phyloP scores from a whole-genome alignment of 1,140 invertebrate genomes.

The Leptopilina boulardi region DNA sequence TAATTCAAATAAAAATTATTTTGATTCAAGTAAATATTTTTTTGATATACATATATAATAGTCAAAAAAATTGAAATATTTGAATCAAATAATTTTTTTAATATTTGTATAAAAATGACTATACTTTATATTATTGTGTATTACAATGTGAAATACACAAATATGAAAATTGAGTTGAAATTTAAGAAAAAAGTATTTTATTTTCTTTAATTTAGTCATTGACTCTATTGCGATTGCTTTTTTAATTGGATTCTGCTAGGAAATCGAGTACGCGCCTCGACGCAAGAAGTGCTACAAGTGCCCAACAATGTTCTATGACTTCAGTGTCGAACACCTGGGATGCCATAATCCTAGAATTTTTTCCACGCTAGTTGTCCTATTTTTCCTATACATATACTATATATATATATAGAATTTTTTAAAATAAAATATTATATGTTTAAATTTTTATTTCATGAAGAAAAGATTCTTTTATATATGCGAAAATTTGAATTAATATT shows the following conservation, averaged over 20 bases:
- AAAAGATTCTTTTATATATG: no score
- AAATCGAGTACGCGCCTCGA: slow-evolving; percentile 47
- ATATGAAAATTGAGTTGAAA: no score
- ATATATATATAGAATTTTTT: background rate
- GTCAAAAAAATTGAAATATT: no score
- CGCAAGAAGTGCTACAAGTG: slow-evolving; percentile 54
- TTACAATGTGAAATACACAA: no score
- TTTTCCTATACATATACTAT: background rate
- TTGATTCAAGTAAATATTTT: no score
- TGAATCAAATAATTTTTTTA: no score
- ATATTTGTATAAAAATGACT: no score
- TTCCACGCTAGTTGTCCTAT: background rate
- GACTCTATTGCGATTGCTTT: slow-evolving; percentile 3
- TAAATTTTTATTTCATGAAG: no score
- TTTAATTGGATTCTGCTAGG: slow-evolving; percentile 11
- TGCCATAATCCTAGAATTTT: background rate
- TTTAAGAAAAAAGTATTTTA: background rate
- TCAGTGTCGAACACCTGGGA: slow-evolving; percentile 34
- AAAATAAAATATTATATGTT: background rate
- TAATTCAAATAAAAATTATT: no score
- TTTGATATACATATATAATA: no score
- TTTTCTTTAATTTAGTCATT: background rate
- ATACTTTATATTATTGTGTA: no score
- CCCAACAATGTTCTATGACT: slow-evolving; percentile 51
- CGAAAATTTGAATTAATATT: no score